A percentile compares a stretch with the other conserved stretches of the same genome.
Evolutionary conservation across 2,113 vertebrate species (phyloP).

Genomic region (Furnarius figulus): DNA sequence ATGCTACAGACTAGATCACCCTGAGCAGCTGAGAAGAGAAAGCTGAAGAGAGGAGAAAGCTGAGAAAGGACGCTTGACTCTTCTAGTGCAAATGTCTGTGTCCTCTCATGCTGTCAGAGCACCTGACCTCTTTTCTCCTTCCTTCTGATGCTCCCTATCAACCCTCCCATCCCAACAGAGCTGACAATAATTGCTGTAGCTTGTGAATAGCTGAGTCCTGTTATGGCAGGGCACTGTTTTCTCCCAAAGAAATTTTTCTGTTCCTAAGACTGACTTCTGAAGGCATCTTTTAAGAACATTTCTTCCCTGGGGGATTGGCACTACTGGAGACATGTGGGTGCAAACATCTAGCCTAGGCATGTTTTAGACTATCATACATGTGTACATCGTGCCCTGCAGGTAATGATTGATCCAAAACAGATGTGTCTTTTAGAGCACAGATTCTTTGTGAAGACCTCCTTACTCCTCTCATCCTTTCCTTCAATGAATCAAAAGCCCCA

Average conservation of each 20-base stretch:
- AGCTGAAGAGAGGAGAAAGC: neutral
- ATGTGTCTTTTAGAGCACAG: neutral
- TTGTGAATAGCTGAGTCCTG: neutral
- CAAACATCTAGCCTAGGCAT: constrained; percentile 2
- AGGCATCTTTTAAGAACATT: constrained; percentile 10
- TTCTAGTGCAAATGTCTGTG: neutral
- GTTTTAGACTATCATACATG: neutral
- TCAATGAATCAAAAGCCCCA: neutral
- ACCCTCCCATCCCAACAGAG: neutral
- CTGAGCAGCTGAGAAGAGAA: neutral
- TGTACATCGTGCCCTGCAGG: constrained; percentile 3
- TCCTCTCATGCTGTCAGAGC: neutral
- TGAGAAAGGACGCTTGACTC: neutral
- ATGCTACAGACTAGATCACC: neutral
- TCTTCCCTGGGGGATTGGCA: constrained; percentile 28
- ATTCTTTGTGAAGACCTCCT: neutral
- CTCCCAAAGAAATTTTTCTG: neutral
- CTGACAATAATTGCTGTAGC: neutral
- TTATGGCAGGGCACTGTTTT: neutral
- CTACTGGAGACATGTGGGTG: neutral
- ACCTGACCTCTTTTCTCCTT: neutral
- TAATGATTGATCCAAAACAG: neutral
- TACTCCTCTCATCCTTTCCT: neutral
- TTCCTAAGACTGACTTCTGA: neutral
- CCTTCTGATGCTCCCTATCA: neutral